Evolutionary conservation across 2,113 vertebrate species (phyloP), one percentile per base, ranked within the genome.

Genomic region (Haplochromis vanheusdeni): DNA sequence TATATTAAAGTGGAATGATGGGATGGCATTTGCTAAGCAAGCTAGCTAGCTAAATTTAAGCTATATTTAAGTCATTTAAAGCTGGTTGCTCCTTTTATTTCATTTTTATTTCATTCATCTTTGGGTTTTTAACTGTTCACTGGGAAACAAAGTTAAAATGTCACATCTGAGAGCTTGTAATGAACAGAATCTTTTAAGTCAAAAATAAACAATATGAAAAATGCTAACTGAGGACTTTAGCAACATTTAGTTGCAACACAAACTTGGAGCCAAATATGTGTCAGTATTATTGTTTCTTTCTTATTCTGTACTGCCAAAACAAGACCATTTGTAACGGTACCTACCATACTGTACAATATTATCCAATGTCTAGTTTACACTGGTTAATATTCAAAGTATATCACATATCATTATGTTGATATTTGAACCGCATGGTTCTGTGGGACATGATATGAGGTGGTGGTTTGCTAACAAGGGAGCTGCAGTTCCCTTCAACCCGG

Each of bases 401-500:
- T 28, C 1, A 49, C 26, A 75, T 75, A 75, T 49, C 70, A 4
- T 33, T 33, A 60, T 49, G 70, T 49, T 12, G 9, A 77, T 68
- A 40, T 37, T 68, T 68, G 33, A 68, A 68, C 19, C 1, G 14
- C 14, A 58, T 42, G 52, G 28, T 54, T 80, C 52, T 70, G 28
- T 12, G n/a, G 40, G 31, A 10, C 42, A 60, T 55, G 35, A 16
- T 58, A 35, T 84, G 49, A 77, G 85, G 31, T 45, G 35, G 33
- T 42, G 19, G 40, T 81, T 82, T 37, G 26, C 49, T 49, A 21
- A 83, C 33, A 23, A 35, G 73, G 54, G 28, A 33, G 7, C 84
- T n/a, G 16, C 28, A 17, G 88, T 7, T 85, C 73, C 79, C 79
- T 19, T 88, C 83, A 81, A 92, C 95, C 96, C 93, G 95, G 95